Conservation (phyloP, 2,888 invertebrate species). For the Orthonevra nobilis region DNA sequence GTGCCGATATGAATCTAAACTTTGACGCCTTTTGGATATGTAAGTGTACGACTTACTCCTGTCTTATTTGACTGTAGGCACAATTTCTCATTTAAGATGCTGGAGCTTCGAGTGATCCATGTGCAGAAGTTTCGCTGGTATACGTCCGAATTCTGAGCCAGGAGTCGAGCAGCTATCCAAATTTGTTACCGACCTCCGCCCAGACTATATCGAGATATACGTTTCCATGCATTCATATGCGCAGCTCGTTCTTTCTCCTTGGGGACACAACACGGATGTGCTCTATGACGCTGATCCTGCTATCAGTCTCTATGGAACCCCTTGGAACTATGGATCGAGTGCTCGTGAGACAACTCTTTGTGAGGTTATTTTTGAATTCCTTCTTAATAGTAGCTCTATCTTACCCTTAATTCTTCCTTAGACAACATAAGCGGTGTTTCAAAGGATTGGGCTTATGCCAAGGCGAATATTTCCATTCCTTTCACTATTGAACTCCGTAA, state of each 20-base stretch:
- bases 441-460: too few species aligned
- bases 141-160: slow-evolving; percentile 82
- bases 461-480: too few species aligned
- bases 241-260: slow-evolving; percentile 83
- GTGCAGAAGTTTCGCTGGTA: slow-evolving; percentile 81
- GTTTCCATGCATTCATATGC: slow-evolving; percentile 85
- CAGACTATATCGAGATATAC: slow-evolving; percentile 80
- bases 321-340: slow-evolving; percentile 82
- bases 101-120: too few species aligned
- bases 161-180: slow-evolving; percentile 81
- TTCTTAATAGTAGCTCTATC: too few species aligned
- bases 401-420: too few species aligned
- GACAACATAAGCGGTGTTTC: too few species aligned
- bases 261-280: slow-evolving; percentile 81
- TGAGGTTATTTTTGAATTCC: too few species aligned
- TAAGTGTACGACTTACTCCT: too few species aligned
- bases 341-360: slow-evolving; percentile 83
- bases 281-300: slow-evolving; percentile 82
- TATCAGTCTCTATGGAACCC: slow-evolving; percentile 81
- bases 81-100: too few species aligned
- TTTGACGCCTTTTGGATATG: too few species aligned
- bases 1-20: too few species aligned
- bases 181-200: slow-evolving; percentile 80
- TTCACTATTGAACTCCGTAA: too few species aligned
- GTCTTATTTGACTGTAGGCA: background rate